Conservation (phyloP, 2,797 vertebrate species). For the Ispidina lecontei region DNA sequence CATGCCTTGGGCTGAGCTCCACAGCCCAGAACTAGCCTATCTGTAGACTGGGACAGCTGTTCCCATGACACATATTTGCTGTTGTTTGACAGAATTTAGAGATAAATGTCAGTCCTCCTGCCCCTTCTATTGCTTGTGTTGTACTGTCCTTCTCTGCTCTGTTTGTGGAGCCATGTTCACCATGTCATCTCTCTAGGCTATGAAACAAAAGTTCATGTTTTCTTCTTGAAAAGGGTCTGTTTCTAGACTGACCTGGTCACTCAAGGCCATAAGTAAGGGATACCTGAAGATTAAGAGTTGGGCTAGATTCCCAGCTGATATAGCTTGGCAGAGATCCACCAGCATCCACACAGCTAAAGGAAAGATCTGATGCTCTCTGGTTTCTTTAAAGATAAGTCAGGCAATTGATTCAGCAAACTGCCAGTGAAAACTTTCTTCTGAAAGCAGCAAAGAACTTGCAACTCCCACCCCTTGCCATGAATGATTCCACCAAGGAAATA, state of each 20-base stretch:
- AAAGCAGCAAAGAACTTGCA: not conserved
- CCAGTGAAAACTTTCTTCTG: not conserved
- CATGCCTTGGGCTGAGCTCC: not conserved
- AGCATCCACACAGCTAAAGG: not conserved
- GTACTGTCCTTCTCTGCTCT: not conserved
- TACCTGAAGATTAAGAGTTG: not conserved
- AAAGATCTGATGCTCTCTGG: not conserved
- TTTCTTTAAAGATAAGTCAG: not conserved
- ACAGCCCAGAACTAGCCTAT: not conserved
- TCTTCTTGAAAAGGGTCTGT: not conserved
- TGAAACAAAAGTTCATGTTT: not conserved
- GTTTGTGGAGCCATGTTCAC: not conserved
- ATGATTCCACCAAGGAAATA: not conserved
- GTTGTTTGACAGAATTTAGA: not conserved
- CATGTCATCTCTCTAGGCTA: not conserved
- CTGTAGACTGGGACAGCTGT: not conserved
- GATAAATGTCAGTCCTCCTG: not conserved
- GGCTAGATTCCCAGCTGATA: not conserved
- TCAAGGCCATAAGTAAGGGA: not conserved
- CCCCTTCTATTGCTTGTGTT: not conserved
- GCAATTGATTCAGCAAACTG: not conserved
- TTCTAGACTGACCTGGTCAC: not conserved
- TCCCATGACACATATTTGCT: not conserved
- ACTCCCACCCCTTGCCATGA: not conserved
- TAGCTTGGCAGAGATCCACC: not conserved